Evolutionary conservation across 2,113 vertebrate genomes (phyloP).

Genomic region (Acrocephalus arundinaceus): DNA sequence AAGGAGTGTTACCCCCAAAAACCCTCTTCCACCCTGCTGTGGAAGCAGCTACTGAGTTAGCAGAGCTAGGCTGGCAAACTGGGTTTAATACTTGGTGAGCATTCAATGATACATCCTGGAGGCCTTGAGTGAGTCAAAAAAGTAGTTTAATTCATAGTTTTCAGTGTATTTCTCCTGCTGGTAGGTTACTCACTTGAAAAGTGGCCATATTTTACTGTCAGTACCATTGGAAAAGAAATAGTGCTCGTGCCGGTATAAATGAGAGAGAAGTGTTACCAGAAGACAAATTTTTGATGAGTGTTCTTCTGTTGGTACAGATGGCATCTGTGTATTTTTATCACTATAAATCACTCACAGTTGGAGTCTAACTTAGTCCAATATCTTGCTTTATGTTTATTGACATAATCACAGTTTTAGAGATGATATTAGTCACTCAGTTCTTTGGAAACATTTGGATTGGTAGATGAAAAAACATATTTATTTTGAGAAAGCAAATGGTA

Average conservation of each 20-base stretch:
- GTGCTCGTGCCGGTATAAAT: neutral
- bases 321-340: constrained; percentile 71
- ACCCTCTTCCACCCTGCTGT: neutral
- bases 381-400: constrained; percentile 59
- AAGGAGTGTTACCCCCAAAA: neutral
- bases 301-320: constrained; percentile 68
- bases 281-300: constrained; percentile 35
- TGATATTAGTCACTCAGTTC: neutral
- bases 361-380: constrained; percentile 44
- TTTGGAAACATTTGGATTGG: constrained; percentile 46
- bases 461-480: constrained; percentile 51
- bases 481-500: constrained; percentile 58
- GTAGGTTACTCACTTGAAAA: constrained; percentile 3
- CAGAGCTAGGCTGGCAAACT: neutral
- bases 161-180: neutral
- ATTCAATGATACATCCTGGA: neutral
- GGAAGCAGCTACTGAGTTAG: neutral
- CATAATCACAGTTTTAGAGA: constrained; percentile 51
- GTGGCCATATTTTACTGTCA: constrained; percentile 35
- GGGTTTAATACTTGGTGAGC: neutral
- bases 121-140: neutral
- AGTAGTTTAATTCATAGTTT: constrained; percentile 16
- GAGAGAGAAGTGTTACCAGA: constrained; percentile 37
- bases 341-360: constrained; percentile 58
- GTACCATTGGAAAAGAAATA: neutral